A percentile compares a stretch with the other conserved stretches of the same genome.
Conservation (phyloP, 1,140 invertebrate genomes). For the Bombus huntii region DNA sequence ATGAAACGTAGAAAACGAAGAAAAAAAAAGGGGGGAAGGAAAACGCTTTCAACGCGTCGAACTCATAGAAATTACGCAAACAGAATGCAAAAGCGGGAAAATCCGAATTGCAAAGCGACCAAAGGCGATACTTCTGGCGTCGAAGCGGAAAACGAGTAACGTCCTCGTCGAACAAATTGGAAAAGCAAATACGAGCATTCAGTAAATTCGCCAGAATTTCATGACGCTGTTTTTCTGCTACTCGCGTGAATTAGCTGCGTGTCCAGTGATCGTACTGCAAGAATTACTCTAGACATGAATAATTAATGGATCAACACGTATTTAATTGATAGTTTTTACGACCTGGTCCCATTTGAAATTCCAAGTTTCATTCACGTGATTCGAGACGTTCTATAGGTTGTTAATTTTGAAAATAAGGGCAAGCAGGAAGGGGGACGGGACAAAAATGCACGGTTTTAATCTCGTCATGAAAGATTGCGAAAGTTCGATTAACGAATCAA, state of each 20-base stretch:
- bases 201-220: slow-evolving; percentile 48
- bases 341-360: neutral
- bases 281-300: neutral
- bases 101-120: slow-evolving; percentile 63
- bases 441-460: too few relatives aligned
- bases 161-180: slow-evolving; percentile 44
- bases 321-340: slow-evolving; percentile 8
- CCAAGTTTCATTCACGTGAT: neutral
- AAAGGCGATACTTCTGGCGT: slow-evolving; percentile 52
- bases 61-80: slow-evolving; percentile 6
- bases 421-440: neutral
- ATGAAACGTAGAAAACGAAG: neutral
- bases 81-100: slow-evolving; percentile 39
- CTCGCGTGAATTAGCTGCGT: slow-evolving; percentile 36
- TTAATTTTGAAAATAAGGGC: neutral
- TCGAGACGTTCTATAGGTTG: neutral
- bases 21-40: accelerated
- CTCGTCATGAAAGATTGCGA: neutral
- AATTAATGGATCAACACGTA: neutral
- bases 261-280: neutral
- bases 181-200: slow-evolving; percentile 49
- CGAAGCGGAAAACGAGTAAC: slow-evolving; percentile 37
- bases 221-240: neutral
- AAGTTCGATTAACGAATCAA: neutral
- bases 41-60: neutral